These are phyloP conservation scores for Eptesicus fuscus DNA, from an alignment of 2,113 vertebrate genomes.

Conservation along the genomic window DNA sequence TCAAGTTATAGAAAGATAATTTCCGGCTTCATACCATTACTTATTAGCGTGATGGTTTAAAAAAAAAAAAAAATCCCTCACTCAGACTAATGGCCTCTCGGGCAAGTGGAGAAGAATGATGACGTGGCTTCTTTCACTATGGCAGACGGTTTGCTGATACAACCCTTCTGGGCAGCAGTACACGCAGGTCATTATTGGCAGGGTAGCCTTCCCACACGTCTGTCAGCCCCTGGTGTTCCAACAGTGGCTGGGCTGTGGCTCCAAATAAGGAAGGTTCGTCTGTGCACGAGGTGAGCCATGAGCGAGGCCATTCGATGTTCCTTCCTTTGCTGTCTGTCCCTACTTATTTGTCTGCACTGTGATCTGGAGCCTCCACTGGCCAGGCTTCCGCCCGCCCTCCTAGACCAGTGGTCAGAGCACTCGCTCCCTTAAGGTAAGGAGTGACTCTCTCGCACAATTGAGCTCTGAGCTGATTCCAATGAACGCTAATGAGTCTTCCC, in stretches of 20 bases:
- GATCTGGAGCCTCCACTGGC: neutral
- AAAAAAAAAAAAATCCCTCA: neutral
- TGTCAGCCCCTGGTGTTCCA: neutral
- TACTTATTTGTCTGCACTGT: neutral
- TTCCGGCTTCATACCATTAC: neutral
- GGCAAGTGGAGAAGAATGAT: neutral
- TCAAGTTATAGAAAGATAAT: neutral
- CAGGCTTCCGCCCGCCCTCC: accelerated
- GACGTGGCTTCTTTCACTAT: neutral
- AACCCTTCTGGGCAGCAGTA: neutral
- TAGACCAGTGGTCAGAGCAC: accelerated
- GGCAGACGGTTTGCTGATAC: neutral
- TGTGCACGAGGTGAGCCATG: neutral
- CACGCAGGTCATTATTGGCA: neutral
- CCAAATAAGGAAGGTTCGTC: neutral
- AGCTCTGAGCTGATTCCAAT: neutral
- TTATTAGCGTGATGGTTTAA: neutral
- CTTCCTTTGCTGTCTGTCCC: neutral
- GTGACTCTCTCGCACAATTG: neutral
- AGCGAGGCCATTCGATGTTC: neutral
- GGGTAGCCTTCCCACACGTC: no score
- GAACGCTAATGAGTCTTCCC: neutral
- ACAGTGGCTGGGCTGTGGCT: neutral
- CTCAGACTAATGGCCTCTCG: neutral
- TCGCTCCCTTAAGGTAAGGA: neutral